A percentile compares a stretch with the other conserved stretches of the same genome.
Evolutionary conservation across 1,140 invertebrate genomes (phyloP).

Genomic region (Argopecten irradians): DNA sequence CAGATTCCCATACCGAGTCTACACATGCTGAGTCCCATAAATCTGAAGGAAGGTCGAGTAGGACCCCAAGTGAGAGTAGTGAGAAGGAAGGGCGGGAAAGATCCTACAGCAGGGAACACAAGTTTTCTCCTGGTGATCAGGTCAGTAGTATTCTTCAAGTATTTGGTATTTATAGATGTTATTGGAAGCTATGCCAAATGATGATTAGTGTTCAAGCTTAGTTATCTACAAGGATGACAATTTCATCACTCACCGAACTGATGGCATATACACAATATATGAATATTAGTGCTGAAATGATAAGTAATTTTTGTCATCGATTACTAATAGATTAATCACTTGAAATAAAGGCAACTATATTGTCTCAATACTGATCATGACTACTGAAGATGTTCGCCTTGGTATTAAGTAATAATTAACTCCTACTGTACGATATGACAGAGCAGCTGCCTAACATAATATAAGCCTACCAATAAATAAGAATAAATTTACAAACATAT

Average conservation of each 20-base stretch:
- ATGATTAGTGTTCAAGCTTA: background rate
- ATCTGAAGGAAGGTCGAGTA: constrained; percentile 67
- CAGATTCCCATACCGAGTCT: background rate
- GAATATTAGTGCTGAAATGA: background rate
- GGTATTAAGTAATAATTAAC: too few species aligned
- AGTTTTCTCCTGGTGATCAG: constrained; percentile 54
- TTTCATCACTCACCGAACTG: background rate
- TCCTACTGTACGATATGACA: too few species aligned
- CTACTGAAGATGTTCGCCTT: too few species aligned
- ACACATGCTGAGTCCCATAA: constrained; percentile 1
- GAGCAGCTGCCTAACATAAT: too few species aligned
- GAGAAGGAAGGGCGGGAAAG: constrained; percentile 69
- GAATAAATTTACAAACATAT: too few species aligned
- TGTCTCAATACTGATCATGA: too few species aligned
- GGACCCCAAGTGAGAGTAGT: constrained; percentile 80
- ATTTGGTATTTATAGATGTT: background rate
- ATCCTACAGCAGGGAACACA: constrained; percentile 64
- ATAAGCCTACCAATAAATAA: too few species aligned
- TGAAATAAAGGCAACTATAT: too few species aligned
- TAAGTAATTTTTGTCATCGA: too few species aligned
- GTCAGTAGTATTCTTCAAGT: background rate
- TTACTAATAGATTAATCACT: too few species aligned
- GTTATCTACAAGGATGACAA: background rate
- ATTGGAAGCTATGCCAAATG: background rate
- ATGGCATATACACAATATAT: background rate